Evolutionary conservation across 2,888 invertebrate species (phyloP).

Genomic region (Tenthredo amoena): DNA sequence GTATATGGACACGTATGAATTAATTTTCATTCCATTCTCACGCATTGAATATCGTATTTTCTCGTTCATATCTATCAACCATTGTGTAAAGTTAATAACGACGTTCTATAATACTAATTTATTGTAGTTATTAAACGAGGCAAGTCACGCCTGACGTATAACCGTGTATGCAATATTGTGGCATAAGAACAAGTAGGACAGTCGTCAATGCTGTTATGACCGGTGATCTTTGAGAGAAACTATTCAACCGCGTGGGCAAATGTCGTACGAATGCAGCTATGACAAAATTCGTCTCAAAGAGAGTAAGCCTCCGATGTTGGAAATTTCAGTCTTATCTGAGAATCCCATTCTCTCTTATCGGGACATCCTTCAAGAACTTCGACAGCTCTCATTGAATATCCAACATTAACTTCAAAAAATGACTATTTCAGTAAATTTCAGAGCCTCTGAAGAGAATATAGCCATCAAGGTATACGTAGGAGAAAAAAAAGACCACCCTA

Average conservation of each 20-base stretch:
- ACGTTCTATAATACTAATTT: slow-evolving; percentile 35
- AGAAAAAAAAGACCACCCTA: neutral
- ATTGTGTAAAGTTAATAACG: neutral
- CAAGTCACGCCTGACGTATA: neutral
- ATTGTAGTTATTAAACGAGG: slow-evolving; percentile 27
- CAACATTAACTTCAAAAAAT: neutral
- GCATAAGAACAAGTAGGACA: slow-evolving; percentile 23
- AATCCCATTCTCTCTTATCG: neutral
- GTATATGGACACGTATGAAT: neutral
- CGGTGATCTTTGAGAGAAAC: slow-evolving; percentile 13
- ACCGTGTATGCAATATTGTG: slow-evolving; percentile 10
- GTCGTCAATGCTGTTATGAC: slow-evolving; percentile 2
- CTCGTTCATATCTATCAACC: slow-evolving; percentile 41
- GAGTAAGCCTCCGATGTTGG: neutral
- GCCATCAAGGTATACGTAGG: neutral
- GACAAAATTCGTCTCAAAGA: neutral
- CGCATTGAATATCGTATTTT: neutral
- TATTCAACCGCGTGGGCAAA: slow-evolving; percentile 8
- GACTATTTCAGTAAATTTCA: neutral
- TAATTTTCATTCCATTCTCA: slow-evolving; percentile 12
- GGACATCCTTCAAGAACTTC: neutral
- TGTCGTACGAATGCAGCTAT: neutral
- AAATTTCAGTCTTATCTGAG: neutral
- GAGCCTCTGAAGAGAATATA: neutral
- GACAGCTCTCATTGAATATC: neutral